Base-by-base conservation (phyloP, 2,797 vertebrate species). In the Semotilus atromaculatus region DNA sequence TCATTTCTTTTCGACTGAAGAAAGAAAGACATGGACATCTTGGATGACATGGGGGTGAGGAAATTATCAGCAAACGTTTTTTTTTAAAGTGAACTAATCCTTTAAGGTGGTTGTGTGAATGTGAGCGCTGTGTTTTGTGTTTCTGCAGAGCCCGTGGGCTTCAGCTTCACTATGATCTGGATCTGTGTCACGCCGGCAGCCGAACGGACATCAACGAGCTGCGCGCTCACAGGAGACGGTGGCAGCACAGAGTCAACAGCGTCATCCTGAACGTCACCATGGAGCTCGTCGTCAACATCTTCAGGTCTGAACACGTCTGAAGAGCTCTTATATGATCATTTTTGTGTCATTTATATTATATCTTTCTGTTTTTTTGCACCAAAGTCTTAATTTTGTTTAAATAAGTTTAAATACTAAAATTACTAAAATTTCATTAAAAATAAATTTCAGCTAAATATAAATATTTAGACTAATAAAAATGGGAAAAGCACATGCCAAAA, bases 201-300 rank as follows among this genome's bases (percentile, higher is more conserved):
- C 90, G 91, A 80, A 96, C 95, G 0, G 97, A 98, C 23, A 92
- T 96, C 3, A 92, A 93, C 0, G 92, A 94, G 48, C 86, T 94
- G 75, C 95, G 95, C 0, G 87, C 82, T 53, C 95, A 91, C 21
- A 93, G 95, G 60, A 95, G 96, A 77, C 91, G 92, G 84, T 99
- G 98, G 98, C 98, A 99, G 82, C 95, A 93, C 66, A 88, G 86
- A 1, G 95, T 98, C 77, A 99, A 99, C 91, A 26, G 82, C 0
- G 94, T 97, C 87, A 96, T 99, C 75, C 96, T 97, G 87, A 96
- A 97, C 88, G 93, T 92, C 2, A 45, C 92, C 3, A 89, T 99
- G 80, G 97, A 99, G 83, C 93, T 99, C 6, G 94, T 99, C 3
- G 97, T 99, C 80, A 95, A 96, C 90, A 94, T 98, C 86, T 99